Evolutionary conservation across 2,888 invertebrate species (phyloP).

Genomic region (Neuroscelio doddi): DNA sequence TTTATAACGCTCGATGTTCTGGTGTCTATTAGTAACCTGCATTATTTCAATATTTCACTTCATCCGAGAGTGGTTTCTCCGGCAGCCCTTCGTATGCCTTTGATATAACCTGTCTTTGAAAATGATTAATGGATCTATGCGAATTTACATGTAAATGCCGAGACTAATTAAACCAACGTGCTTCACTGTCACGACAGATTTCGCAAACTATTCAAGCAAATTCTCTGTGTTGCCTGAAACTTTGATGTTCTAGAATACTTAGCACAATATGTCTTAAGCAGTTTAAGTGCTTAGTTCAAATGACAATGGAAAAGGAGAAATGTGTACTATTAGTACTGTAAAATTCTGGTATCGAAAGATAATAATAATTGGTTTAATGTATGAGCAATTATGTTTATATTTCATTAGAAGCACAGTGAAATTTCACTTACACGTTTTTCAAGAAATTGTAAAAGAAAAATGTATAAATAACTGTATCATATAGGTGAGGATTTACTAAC

Average conservation of each 20-base stretch:
- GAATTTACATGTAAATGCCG: conserved; percentile 28
- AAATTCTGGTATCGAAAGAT: no score
- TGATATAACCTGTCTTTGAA: conserved; percentile 18
- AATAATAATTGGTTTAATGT: no score
- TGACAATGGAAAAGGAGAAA: conserved; percentile 1
- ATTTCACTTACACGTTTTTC: no score
- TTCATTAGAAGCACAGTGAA: no score
- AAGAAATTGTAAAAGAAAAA: no score
- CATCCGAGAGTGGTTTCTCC: neutral
- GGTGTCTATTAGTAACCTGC: conserved; percentile 5
- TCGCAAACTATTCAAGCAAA: conserved; percentile 17
- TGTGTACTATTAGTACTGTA: no score
- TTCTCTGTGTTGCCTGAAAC: conserved; percentile 16
- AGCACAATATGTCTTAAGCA: conserved; percentile 4
- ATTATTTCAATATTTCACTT: conserved; percentile 22
- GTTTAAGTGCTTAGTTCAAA: conserved; percentile 11
- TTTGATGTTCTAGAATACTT: conserved; percentile 14
- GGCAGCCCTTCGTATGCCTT: neutral
- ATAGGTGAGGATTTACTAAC: no score
- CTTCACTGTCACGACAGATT: conserved; percentile 11
- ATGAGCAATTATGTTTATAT: no score
- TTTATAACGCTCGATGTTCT: neutral
- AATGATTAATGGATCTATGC: conserved; percentile 30
- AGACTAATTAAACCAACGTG: conserved; percentile 25
- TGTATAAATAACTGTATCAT: no score